These are phyloP conservation scores for Phalloptychus januarius DNA, from an alignment of 2,797 vertebrate species.

Conservation along the genomic window DNA sequence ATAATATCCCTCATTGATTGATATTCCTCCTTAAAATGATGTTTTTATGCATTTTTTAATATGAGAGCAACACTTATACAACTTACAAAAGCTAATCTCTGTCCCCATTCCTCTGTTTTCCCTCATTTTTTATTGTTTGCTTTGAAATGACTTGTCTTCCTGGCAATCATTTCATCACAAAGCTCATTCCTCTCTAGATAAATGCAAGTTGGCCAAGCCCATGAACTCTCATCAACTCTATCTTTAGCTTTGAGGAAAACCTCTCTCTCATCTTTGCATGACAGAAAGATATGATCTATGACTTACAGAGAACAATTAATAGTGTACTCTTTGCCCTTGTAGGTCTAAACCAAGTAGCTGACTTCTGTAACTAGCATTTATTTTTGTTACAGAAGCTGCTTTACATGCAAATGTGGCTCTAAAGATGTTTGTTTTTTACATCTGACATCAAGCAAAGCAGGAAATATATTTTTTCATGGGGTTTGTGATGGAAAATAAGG, in stretches of 20 bases:
- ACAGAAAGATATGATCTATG: neutral
- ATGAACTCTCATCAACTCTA: neutral
- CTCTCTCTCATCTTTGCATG: neutral
- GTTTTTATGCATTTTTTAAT: neutral
- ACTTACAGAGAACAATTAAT: neutral
- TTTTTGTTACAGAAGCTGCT: neutral
- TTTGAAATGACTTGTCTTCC: neutral
- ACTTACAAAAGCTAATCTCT: neutral
- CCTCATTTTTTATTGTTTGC: too few species aligned
- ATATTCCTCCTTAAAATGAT: neutral
- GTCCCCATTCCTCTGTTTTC: neutral
- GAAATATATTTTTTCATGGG: neutral
- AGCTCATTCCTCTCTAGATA: neutral
- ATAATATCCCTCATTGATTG: neutral
- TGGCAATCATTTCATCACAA: neutral
- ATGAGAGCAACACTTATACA: neutral
- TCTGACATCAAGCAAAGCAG: neutral
- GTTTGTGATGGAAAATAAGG: neutral
- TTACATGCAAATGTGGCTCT: neutral
- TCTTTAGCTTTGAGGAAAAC: constrained; percentile 3
- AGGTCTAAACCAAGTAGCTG: neutral
- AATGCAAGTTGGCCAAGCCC: neutral
- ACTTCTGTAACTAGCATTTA: neutral
- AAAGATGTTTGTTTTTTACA: neutral
- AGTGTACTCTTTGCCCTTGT: neutral